These are phyloP conservation scores for Patella depressa DNA, from an alignment of 2,888 invertebrate genomes.

Conservation along the genomic window DNA sequence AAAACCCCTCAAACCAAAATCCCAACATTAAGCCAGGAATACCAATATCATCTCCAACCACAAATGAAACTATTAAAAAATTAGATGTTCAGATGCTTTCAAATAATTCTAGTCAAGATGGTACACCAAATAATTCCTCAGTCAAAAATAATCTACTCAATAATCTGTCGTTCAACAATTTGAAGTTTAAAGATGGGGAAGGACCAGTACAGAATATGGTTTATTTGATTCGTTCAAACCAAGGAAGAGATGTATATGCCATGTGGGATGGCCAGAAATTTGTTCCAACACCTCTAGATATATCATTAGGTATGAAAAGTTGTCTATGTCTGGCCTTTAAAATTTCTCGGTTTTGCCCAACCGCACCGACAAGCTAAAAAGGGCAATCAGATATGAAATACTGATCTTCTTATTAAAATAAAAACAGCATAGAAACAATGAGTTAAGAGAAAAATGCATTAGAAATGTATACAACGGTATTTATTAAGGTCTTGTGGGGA, in stretches of 20 bases:
- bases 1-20: background rate
- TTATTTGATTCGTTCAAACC: conserved; percentile 12
- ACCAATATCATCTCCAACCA: background rate
- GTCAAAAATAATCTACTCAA: background rate
- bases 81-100: no score
- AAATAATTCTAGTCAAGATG: background rate
- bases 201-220: conserved; percentile 7
- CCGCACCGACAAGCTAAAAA: no score
- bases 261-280: conserved; percentile 16
- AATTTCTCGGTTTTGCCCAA: no score
- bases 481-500: no score
- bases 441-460: no score
- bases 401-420: no score
- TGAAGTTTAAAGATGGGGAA: background rate
- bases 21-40: background rate
- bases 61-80: background rate
- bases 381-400: no score
- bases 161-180: background rate
- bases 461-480: no score
- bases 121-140: background rate
- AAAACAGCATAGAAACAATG: no score
- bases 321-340: no score
- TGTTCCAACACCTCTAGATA: conserved; percentile 1
- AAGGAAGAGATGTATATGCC: conserved; percentile 15
- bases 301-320: background rate